phyloP scores from a whole-genome alignment of 1,140 invertebrate genomes.

The Cryptotermes secundus region DNA sequence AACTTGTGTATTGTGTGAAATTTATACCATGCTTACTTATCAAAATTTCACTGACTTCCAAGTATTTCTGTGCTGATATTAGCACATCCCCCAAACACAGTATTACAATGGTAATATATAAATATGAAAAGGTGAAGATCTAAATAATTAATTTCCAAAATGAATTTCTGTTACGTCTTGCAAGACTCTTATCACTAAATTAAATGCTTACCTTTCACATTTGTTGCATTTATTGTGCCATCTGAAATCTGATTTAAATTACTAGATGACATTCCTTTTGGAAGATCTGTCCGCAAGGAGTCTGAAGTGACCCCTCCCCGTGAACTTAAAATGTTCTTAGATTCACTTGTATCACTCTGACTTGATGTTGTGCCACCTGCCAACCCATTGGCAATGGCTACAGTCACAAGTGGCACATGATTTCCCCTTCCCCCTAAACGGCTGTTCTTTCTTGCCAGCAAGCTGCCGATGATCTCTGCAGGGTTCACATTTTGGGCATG shows the following conservation, averaged over 20 bases:
- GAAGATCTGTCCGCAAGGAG: not conserved
- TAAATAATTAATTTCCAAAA: no score
- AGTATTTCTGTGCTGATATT: no score
- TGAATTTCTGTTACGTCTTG: no score
- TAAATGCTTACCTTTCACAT: not conserved
- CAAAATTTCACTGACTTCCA: no score
- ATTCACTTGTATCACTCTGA: slow-evolving; percentile 15
- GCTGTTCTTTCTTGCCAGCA: slow-evolving; percentile 8
- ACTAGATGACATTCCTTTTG: not conserved
- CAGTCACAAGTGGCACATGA: slow-evolving; percentile 2
- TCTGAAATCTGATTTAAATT: slow-evolving; percentile 3
- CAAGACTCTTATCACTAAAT: no score
- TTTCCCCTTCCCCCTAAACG: not conserved
- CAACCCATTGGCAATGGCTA: not conserved
- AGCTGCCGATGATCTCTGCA: slow-evolving; percentile 14
- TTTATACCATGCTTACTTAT: no score
- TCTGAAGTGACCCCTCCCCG: not conserved
- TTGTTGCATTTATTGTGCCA: slow-evolving; percentile 1
- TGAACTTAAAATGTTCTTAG: slow-evolving; percentile 6
- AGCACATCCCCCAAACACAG: no score
- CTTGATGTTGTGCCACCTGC: not conserved
- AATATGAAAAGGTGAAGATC: no score
- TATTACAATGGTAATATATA: no score
- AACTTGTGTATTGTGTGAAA: no score
- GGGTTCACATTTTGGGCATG: not conserved